Percentiles rank a stretch among this genome's conserved stretches.
Evolutionary conservation across 2,797 vertebrate species (phyloP).

Genomic region (Danionella dracula): DNA sequence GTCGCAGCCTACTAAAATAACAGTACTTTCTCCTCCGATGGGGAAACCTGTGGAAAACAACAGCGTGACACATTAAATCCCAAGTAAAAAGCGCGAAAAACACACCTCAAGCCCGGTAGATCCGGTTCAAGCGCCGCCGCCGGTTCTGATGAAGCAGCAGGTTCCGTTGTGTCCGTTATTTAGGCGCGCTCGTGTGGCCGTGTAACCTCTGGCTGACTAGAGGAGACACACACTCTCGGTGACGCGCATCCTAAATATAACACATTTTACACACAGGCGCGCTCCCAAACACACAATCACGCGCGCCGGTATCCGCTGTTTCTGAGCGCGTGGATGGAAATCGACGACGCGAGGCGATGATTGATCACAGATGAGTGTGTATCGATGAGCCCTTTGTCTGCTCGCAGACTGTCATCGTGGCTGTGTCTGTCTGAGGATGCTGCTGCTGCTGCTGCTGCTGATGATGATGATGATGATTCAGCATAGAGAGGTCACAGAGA

Average conservation of each 20-base stretch:
- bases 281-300: background rate
- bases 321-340: background rate
- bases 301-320: background rate
- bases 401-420: slow-evolving; percentile 21
- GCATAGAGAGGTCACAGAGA: slow-evolving; percentile 52
- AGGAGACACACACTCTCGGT: background rate
- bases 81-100: background rate
- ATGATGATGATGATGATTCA: slow-evolving; percentile 73
- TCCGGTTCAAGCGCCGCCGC: slow-evolving; percentile 10
- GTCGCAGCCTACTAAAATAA: background rate
- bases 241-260: background rate
- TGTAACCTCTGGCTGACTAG: slow-evolving; percentile 14
- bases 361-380: slow-evolving; percentile 14
- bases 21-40: background rate
- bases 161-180: background rate
- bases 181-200: background rate
- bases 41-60: background rate
- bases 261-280: background rate
- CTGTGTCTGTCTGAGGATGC: background rate
- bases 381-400: slow-evolving; percentile 57
- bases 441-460: slow-evolving; percentile 25
- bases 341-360: background rate
- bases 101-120: slow-evolving; percentile 11
- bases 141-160: slow-evolving; percentile 21
- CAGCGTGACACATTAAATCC: background rate